These are phyloP conservation scores for Mycalesis mineus DNA, from an alignment of 2,888 invertebrate species.

Conservation along the genomic window DNA sequence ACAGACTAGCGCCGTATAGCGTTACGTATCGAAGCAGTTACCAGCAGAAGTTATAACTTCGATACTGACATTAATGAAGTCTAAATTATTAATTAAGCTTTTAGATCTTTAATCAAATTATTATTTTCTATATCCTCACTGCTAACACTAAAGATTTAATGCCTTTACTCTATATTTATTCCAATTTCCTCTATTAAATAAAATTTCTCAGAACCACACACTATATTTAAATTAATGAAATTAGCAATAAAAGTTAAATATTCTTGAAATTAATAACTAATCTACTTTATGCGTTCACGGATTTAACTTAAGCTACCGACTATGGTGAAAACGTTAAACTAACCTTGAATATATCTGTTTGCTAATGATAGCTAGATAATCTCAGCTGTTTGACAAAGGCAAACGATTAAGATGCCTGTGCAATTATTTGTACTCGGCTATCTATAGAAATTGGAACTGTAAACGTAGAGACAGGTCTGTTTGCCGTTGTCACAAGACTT, in stretches of 20 bases:
- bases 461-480: background rate
- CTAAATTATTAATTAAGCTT: no score
- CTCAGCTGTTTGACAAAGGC: conserved; percentile 47
- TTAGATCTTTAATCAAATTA: no score
- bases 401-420: conserved; percentile 40
- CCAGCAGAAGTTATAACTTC: no score
- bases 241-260: background rate
- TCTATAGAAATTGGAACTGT: background rate
- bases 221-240: background rate
- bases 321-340: conserved; percentile 18
- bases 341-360: conserved; percentile 49
- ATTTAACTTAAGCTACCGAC: background rate
- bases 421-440: conserved; percentile 38
- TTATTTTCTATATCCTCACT: no score
- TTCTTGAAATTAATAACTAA: background rate
- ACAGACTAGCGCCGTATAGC: no score
- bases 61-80: no score
- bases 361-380: conserved; percentile 41
- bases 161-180: no score
- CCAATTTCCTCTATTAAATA: no score
- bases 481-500: background rate
- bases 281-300: background rate
- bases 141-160: no score
- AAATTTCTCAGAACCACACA: no score
- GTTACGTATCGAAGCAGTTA: no score